These are phyloP conservation scores for Ellobium chinense DNA, from an alignment of 2,888 invertebrate species.

Conservation along the genomic window DNA sequence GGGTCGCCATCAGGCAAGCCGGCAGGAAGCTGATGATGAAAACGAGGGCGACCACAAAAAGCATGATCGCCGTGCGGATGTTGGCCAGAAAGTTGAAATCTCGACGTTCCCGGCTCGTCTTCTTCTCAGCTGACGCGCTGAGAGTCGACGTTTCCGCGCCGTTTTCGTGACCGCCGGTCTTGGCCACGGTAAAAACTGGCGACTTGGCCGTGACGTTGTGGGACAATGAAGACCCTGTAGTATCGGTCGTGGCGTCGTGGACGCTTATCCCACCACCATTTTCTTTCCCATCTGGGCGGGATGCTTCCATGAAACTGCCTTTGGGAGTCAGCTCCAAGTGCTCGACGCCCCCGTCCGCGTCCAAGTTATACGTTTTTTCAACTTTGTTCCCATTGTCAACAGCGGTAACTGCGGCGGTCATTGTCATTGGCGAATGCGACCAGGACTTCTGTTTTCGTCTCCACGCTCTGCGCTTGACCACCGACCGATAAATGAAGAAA, in stretches of 20 bases:
- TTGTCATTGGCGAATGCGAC: slow-evolving; percentile 47
- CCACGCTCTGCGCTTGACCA: slow-evolving; percentile 60
- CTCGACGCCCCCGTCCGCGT: neutral
- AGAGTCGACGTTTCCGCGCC: slow-evolving; percentile 18
- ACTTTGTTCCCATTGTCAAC: neutral
- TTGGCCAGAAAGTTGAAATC: slow-evolving; percentile 75
- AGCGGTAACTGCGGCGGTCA: slow-evolving; percentile 28
- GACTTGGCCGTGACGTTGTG: neutral
- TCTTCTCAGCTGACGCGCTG: slow-evolving; percentile 43
- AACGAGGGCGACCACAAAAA: slow-evolving; percentile 78
- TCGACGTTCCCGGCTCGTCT: slow-evolving; percentile 58
- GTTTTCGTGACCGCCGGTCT: slow-evolving; percentile 19
- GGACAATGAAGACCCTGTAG: neutral
- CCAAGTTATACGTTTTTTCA: neutral
- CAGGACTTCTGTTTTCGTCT: slow-evolving; percentile 52
- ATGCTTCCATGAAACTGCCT: neutral
- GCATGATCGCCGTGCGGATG: slow-evolving; percentile 78
- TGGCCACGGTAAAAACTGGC: neutral
- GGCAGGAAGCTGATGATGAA: slow-evolving; percentile 78
- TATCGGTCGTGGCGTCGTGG: neutral
- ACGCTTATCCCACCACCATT: neutral
- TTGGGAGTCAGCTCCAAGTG: slow-evolving; percentile 16
- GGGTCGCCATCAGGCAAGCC: slow-evolving; percentile 75
- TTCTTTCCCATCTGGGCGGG: neutral
- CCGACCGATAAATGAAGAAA: slow-evolving; percentile 68